Conservation (phyloP, 2,888 invertebrate species). For the Caenorhabditis sp. region DNA sequence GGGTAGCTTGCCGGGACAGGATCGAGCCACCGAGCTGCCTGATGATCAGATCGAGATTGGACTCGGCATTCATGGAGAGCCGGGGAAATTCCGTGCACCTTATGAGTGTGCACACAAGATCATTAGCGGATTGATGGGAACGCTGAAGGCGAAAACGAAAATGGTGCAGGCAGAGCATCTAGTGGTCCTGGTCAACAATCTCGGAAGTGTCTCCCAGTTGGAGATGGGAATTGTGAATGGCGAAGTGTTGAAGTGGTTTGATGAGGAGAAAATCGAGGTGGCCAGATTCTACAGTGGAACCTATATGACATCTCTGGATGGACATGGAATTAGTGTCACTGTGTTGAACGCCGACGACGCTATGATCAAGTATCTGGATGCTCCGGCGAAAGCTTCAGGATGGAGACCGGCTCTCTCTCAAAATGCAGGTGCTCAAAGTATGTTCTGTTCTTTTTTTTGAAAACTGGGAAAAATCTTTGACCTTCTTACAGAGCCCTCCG, state of each 20-base stretch:
- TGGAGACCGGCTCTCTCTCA: slow-evolving; percentile 33
- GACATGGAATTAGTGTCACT: slow-evolving; percentile 90
- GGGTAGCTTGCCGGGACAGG: slow-evolving; percentile 88
- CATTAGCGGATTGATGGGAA: slow-evolving; percentile 84
- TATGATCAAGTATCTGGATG: slow-evolving; percentile 62
- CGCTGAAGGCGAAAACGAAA: slow-evolving; percentile 84
- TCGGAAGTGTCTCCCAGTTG: slow-evolving; percentile 89
- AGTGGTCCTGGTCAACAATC: slow-evolving; percentile 89
- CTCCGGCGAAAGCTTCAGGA: slow-evolving; percentile 46
- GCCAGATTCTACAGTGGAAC: slow-evolving; percentile 84
- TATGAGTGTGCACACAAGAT: slow-evolving; percentile 84
- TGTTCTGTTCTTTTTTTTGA: too few species aligned
- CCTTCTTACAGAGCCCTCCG: not conserved
- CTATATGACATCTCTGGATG: slow-evolving; percentile 88
- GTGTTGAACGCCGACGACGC: slow-evolving; percentile 84
- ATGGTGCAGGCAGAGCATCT: slow-evolving; percentile 84
- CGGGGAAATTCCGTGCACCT: slow-evolving; percentile 85
- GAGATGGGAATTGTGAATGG: slow-evolving; percentile 89
- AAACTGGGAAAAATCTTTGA: too few species aligned
- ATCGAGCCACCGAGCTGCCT: slow-evolving; percentile 87
- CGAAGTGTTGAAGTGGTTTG: slow-evolving; percentile 87
- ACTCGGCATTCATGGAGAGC: slow-evolving; percentile 84
- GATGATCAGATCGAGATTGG: slow-evolving; percentile 87
- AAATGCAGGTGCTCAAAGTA: too few species aligned
- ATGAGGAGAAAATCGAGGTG: slow-evolving; percentile 84